These are phyloP conservation scores for Melitaea athalia DNA, from an alignment of 2,888 invertebrate genomes.

Conservation along the genomic window DNA sequence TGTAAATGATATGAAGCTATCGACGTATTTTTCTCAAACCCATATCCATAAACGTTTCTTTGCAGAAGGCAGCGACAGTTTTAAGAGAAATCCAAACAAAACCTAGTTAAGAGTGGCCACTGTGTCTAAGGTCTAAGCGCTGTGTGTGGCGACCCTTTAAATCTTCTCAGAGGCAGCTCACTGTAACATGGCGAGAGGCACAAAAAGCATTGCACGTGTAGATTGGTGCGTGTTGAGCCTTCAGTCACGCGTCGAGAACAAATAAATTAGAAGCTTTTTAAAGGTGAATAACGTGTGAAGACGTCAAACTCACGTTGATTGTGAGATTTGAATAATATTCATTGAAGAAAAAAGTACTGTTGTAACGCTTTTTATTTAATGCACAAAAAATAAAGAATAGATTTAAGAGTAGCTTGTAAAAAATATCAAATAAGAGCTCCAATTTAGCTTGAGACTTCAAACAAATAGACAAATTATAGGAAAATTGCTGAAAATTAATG, in stretches of 20 bases:
- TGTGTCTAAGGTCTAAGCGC: slow-evolving; percentile 34
- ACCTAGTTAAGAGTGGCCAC: slow-evolving; percentile 31
- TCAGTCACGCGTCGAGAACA: slow-evolving; percentile 56
- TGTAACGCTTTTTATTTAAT: no score
- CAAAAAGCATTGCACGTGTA: slow-evolving; percentile 52
- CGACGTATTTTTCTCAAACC: background rate
- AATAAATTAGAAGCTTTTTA: slow-evolving; percentile 49
- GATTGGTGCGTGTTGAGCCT: slow-evolving; percentile 54
- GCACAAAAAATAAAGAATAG: no score
- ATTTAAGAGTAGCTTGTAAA: no score
- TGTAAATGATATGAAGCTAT: background rate
- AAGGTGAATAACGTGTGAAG: slow-evolving; percentile 43
- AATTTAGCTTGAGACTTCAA: no score
- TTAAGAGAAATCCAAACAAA: slow-evolving; percentile 26
- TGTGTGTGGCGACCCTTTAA: slow-evolving; percentile 37
- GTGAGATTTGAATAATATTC: slow-evolving; percentile 49
- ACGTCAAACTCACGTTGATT: slow-evolving; percentile 54
- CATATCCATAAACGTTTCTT: slow-evolving; percentile 13
- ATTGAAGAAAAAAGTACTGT: no score
- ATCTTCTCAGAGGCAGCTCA: slow-evolving; percentile 40
- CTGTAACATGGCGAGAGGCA: slow-evolving; percentile 32
- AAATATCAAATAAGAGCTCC: no score
- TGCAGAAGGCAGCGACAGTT: slow-evolving; percentile 23
- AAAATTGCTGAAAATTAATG: no score
- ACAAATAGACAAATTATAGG: no score